Conservation (phyloP, 2,797 vertebrate genomes). For the Sebastes wilsoni region DNA sequence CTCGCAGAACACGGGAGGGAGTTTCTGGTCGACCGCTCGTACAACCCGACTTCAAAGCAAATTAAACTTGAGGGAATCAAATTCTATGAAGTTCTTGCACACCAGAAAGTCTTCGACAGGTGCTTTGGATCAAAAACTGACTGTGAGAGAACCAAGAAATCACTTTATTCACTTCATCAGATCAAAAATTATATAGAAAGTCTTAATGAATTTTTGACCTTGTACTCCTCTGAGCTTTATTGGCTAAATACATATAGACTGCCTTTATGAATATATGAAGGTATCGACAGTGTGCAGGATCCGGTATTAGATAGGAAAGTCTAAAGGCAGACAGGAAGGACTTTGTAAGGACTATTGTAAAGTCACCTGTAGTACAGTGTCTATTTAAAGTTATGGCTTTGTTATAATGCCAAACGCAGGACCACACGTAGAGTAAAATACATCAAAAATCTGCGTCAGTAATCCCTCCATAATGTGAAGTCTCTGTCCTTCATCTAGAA, state of each 20-base stretch:
- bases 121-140: background rate
- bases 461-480: conserved; percentile 24
- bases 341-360: background rate
- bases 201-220: background rate
- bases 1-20: no score
- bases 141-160: background rate
- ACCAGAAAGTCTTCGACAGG: background rate
- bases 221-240: background rate
- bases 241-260: background rate
- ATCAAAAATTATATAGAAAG: background rate
- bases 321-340: background rate
- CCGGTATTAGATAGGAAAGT: background rate
- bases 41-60: no score
- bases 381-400: background rate
- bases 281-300: background rate
- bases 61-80: conserved; percentile 1
- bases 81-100: background rate
- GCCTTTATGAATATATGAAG: background rate
- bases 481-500: conserved; percentile 30
- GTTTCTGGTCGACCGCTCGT: no score
- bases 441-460: conserved; percentile 8
- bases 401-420: conserved; percentile 1
- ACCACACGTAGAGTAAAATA: background rate
- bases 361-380: background rate
- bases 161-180: background rate